Evolutionary conservation across 1,140 invertebrate species (phyloP).

Genomic region (Caenorhabditis latens): DNA sequence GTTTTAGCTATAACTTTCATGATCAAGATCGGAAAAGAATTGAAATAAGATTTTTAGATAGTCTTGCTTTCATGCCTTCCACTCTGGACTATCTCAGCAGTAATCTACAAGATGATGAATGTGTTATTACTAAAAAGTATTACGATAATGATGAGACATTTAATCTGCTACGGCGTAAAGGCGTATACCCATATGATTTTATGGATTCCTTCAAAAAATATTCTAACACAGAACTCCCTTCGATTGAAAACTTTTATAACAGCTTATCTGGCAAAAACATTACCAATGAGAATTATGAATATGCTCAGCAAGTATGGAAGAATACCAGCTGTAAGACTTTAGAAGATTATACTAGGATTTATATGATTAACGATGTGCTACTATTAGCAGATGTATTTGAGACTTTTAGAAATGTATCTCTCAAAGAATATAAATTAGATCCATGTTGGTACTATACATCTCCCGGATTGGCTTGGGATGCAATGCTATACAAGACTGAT

Average conservation of each 20-base stretch:
- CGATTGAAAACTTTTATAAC: constrained; percentile 69
- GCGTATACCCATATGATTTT: constrained; percentile 76
- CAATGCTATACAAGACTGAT: constrained; percentile 69
- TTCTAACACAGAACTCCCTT: constrained; percentile 70
- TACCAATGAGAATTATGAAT: constrained; percentile 68
- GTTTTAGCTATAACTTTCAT: constrained; percentile 57
- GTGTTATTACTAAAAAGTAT: constrained; percentile 53
- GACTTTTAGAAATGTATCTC: constrained; percentile 68
- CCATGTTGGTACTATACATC: constrained; percentile 72
- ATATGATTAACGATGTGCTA: constrained; percentile 68
- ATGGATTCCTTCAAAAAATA: constrained; percentile 70
- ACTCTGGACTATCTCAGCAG: constrained; percentile 38
- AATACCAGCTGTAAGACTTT: constrained; percentile 66
- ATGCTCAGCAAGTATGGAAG: constrained; percentile 68
- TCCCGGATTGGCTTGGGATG: constrained; percentile 73
- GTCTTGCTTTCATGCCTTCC: constrained; percentile 37
- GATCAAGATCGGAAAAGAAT: constrained; percentile 47
- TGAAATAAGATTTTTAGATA: constrained; percentile 68
- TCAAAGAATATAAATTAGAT: constrained; percentile 70
- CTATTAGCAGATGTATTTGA: constrained; percentile 73
- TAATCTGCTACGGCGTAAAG: constrained; percentile 69
- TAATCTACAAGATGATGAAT: constrained; percentile 52
- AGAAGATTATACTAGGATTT: constrained; percentile 72
- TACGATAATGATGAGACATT: constrained; percentile 45
- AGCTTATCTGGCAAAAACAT: constrained; percentile 59